Evolutionary conservation across 2,888 invertebrate genomes (phyloP).

Genomic region (Nomada flava): DNA sequence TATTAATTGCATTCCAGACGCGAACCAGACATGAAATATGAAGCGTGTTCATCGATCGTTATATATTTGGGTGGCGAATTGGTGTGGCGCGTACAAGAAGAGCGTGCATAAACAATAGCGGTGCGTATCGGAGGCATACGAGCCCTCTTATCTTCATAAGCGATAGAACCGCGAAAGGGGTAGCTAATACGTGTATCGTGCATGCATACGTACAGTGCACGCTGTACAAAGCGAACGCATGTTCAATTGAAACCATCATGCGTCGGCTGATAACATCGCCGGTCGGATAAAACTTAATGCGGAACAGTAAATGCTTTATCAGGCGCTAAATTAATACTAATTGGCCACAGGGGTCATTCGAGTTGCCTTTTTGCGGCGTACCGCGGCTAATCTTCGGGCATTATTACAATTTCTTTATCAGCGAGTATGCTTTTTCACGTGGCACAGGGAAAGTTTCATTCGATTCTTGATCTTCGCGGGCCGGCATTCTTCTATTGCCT

Average conservation of each 20-base stretch:
- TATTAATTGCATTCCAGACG: neutral
- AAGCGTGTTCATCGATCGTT: neutral
- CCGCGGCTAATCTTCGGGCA: neutral
- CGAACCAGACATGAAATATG: neutral
- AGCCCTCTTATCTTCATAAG: neutral
- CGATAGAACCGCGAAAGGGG: neutral
- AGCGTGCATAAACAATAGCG: neutral
- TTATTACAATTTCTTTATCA: conserved; percentile 6
- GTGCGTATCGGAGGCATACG: neutral
- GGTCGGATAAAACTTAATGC: neutral
- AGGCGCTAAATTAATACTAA: conserved; percentile 23
- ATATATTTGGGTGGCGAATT: neutral
- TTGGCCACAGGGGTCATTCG: conserved; percentile 11
- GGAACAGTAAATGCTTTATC: conserved; percentile 9
- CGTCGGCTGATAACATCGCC: neutral
- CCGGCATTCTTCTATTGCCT: neutral
- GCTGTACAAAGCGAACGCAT: neutral
- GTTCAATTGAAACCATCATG: neutral
- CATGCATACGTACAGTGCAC: neutral
- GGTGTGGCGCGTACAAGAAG: neutral
- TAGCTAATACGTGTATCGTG: neutral
- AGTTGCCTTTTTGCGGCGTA: conserved; percentile 2
- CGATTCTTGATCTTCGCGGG: neutral
- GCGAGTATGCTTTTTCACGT: neutral
- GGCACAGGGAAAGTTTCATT: neutral